phyloP scores from a whole-genome alignment of 2,888 invertebrate species.

The Sepioteuthis lessoniana region DNA sequence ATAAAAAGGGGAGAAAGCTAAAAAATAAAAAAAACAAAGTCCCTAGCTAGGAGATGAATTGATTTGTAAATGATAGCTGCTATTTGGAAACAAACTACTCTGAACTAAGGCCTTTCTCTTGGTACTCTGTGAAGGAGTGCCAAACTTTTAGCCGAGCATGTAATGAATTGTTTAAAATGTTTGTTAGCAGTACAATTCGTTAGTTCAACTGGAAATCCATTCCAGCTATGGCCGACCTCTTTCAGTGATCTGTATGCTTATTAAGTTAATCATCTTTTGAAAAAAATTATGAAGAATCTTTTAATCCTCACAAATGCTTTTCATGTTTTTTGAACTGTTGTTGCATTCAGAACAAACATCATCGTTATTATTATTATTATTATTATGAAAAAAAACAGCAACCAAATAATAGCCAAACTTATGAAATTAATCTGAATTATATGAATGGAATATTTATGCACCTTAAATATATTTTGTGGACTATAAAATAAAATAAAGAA shows the following conservation, averaged over 20 bases:
- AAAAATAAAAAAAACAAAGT: neutral
- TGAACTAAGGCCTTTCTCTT: slow-evolving; percentile 15
- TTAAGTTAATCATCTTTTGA: slow-evolving; percentile 33
- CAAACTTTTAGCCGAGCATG: neutral
- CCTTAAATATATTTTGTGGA: slow-evolving; percentile 21
- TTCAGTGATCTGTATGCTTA: slow-evolving; percentile 13
- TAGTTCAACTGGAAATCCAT: slow-evolving; percentile 33
- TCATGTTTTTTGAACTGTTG: slow-evolving; percentile 25
- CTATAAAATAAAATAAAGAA: slow-evolving; percentile 9
- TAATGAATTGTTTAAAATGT: slow-evolving; percentile 6
- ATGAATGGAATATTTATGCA: slow-evolving; percentile 33
- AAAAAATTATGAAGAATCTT: neutral
- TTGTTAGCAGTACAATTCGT: slow-evolving; percentile 33
- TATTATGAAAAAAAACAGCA: neutral
- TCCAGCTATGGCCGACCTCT: slow-evolving; percentile 23
- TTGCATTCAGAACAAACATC: neutral
- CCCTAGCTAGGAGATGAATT: slow-evolving; percentile 6
- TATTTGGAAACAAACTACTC: neutral
- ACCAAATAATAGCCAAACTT: neutral
- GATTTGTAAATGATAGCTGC: neutral
- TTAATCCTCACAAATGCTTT: slow-evolving; percentile 23
- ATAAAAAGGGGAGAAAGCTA: neutral
- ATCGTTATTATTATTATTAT: neutral
- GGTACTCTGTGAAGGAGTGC: neutral
- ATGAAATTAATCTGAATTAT: slow-evolving; percentile 14